Base-by-base conservation (phyloP, 2,113 vertebrate species). In the Pithys albifrons region DNA sequence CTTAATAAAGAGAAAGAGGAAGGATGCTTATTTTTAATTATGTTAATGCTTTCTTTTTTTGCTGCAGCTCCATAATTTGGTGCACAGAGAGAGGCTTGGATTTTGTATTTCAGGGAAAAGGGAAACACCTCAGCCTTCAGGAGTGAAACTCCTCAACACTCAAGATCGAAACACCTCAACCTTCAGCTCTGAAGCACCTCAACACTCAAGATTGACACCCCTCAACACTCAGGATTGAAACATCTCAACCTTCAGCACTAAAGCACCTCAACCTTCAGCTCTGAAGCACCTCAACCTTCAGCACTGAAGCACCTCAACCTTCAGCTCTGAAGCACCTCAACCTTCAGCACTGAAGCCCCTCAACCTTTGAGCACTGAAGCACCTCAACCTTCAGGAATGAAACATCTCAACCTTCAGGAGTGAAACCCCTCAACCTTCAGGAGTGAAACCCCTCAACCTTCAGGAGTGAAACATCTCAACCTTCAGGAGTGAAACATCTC, bases 1-100 rank as follows among this genome's bases (percentile, higher is more conserved):
- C 77, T 96, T 97, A 73, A 88, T 95, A 95, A 96, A 96, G 76
- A 89, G 39, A 90, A 94, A 75, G 54, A 35, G 66, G 46, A 88
- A 12, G n/a, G 52, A 54, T 92, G 58, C 74, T 91, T 93, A 78
- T 90, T 96, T 96, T 93, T 88, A 92, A 91, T 95, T 92, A 92
- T 67, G 80, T 73, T 96, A 93, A 94, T 83, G 75, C 18, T 31
- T 55, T 31, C 9, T 79, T 43, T 79, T 91, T 77, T 58, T 92
- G 31, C 73, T 54, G 67, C 37, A 54, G 88, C 72, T 94, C 39
- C 19, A 55, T 39, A 74, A 28, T 61, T 9, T 3, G 14, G 35
- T 19, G 64, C 37, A 28, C 0, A 25, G 61, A 88, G 76, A 48
- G 12, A 25, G 25, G n/a, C n/a, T 52, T 58, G 45, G 51, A 2